Evolutionary conservation across 2,797 vertebrate species (phyloP).

Genomic region (Luscinia megarhynchos): DNA sequence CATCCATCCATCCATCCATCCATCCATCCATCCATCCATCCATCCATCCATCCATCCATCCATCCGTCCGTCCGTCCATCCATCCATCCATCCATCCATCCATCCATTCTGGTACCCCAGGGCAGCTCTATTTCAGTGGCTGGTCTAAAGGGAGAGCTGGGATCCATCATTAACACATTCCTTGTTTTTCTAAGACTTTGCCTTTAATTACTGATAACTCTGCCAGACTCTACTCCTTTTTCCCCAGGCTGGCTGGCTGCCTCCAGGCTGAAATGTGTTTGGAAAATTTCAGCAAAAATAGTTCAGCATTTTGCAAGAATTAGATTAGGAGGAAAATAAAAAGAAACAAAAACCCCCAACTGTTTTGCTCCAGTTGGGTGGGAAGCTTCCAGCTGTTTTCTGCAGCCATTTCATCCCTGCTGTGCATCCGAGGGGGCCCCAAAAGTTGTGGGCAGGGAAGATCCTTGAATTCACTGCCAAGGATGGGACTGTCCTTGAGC

Average conservation of each 20-base stretch:
- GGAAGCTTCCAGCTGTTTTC: slow-evolving; percentile 17
- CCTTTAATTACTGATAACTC: not conserved
- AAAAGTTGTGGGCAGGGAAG: rapidly evolving
- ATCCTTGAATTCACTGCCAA: not conserved
- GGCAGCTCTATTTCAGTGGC: not conserved
- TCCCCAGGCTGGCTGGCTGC: not conserved
- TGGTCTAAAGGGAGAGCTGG: not conserved
- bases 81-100: not conserved
- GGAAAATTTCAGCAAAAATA: slow-evolving; percentile 32
- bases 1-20: not conserved
- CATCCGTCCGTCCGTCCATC: not conserved
- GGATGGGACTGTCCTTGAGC: slow-evolving; percentile 3
- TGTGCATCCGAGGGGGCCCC: not conserved
- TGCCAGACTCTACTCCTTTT: not conserved
- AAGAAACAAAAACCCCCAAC: not conserved
- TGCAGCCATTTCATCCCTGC: not conserved
- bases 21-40: not conserved
- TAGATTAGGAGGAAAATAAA: not conserved
- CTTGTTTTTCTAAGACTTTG: not conserved
- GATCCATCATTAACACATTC: not conserved
- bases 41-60: not conserved
- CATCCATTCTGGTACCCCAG: not conserved
- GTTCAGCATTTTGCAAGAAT: slow-evolving; percentile 35
- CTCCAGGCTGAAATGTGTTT: not conserved
- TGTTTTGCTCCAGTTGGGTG: not conserved